Base-by-base conservation (phyloP, 2,888 invertebrate genomes). In the Netelia fuscicornis region DNA sequence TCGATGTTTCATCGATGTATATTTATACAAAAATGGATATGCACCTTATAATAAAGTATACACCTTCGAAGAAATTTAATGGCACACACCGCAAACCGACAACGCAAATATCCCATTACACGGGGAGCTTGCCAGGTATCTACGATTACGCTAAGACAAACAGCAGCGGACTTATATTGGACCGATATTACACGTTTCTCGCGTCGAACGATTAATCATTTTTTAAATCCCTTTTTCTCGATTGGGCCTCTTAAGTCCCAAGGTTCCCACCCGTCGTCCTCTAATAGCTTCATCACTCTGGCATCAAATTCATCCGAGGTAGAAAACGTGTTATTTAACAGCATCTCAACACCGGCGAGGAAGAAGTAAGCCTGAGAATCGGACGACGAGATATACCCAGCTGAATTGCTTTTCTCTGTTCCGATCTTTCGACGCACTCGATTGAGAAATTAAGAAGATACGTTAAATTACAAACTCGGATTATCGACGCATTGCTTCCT, bases 291-390 rank as follows among this genome's bases (percentile, higher is more conserved):
- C 86, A 91, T 90, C 87, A 87, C 83, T 74, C 81, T 62, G 80
- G 74, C 64, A 81, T 87, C 81, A 83, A 86, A 82, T 89, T 85
- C 75, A 76, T 71, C 81, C 78, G 81, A 86, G 87, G 86, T 87
- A 86, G 90, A 86, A 30, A 90, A 91, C 90, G 83, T 90, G 87
- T 90, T 91, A 90, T 90, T 90, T 90, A 86, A 87, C 86, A 86
- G 88, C 58, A 88, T 87, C 86, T 68, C 82, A 76, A 30, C 74
- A 62, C 30, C 70, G 64, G 5, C 58, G 30, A 54, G 79, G 74
- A 42, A 52, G 56, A 52, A 79, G 74, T 76, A 72, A 71, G 70
- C 84, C 80, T 75, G 58, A 25, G 75, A 76, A 82, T 85, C 81
- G 62, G 77, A 81, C 74, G 56, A 56, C 74, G 54, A 77, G 78